Base-by-base conservation (phyloP, 2,113 vertebrate genomes). In the Tupaia chinensis region DNA sequence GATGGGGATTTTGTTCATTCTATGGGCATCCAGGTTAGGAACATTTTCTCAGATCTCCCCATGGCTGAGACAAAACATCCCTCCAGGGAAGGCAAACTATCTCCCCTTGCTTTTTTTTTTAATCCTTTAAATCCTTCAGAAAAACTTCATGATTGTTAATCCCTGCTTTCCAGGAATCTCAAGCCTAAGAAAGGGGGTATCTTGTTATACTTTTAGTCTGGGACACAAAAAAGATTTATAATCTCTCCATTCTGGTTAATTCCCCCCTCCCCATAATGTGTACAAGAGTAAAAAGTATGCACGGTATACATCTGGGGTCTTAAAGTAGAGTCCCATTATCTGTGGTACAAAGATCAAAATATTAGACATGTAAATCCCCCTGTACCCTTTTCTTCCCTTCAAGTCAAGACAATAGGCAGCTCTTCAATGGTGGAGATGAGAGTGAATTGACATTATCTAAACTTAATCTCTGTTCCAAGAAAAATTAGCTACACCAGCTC, bases 261-360 rank as follows among this genome's bases (percentile, higher is more conserved):
- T 77, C 94, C 89, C 77, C n/a, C 95, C 58, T 65, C 76, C 44
- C 44, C 44, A 44, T 81, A 78, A 79, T 61, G 34, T 53, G 27
- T 89, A 3, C 72, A 53, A 88, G 10, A 93, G 1, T n/a, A 88
- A 92, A 83, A 92, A 83, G 25, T 27, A 91, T 91, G 16, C n/a
- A 44, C 13, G 58, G 56, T 17, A 69, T 44, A 56, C 87, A 86
- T 16, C 22, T 72, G 25, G 65, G 5, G 29, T 66, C n/a, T 81
- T 77, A 72, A 27, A 87, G 25, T 9, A 81, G 27, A 86, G 11
- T 5, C 15, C 34, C 17, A 23, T 56, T n/a, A 82, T 53, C 12
- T 44, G 23, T n/a, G n/a, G 23, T 27, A 9, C 6, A 85, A 56
- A 72, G 16, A 70, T 69, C 63, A 87, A 78, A 82, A 89, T 87